These are phyloP conservation scores for Rhynchonycteris naso DNA, from an alignment of 2,797 vertebrate genomes.

Conservation along the genomic window DNA sequence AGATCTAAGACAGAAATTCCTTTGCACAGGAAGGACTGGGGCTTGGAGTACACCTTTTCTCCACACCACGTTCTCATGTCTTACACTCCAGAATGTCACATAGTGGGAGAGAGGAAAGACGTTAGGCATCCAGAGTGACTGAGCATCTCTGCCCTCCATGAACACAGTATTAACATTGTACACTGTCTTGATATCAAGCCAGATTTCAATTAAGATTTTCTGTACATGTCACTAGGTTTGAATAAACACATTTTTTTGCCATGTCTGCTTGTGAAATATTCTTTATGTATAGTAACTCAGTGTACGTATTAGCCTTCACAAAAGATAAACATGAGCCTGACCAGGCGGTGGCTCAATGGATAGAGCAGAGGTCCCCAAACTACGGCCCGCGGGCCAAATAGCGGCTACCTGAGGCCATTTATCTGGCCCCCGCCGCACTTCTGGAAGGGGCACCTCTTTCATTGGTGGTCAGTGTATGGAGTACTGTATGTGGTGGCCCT, in stretches of 20 bases:
- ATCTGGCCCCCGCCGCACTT: too few species aligned
- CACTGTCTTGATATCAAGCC: background rate
- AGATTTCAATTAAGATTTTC: slow-evolving; percentile 5
- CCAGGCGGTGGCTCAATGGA: too few species aligned
- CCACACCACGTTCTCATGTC: slow-evolving; percentile 57
- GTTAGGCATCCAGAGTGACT: background rate
- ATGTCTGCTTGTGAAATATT: background rate
- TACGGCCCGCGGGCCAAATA: too few species aligned
- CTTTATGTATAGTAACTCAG: background rate
- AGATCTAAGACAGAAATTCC: background rate
- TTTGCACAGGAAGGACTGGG: slow-evolving; percentile 24
- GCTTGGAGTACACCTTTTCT: background rate
- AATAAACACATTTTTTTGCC: slow-evolving; percentile 74
- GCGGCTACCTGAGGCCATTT: too few species aligned
- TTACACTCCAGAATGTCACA: slow-evolving; percentile 29
- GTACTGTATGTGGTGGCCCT: too few species aligned
- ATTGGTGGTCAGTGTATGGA: too few species aligned
- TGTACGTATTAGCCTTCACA: background rate
- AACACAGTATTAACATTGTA: background rate
- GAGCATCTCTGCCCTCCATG: background rate
- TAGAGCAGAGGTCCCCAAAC: too few species aligned
- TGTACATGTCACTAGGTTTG: slow-evolving; percentile 53
- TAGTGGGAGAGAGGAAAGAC: background rate
- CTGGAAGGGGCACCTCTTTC: too few species aligned
- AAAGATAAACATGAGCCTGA: background rate